Conservation (phyloP, 2,888 invertebrate genomes). For the Drosophila koepferae region DNA sequence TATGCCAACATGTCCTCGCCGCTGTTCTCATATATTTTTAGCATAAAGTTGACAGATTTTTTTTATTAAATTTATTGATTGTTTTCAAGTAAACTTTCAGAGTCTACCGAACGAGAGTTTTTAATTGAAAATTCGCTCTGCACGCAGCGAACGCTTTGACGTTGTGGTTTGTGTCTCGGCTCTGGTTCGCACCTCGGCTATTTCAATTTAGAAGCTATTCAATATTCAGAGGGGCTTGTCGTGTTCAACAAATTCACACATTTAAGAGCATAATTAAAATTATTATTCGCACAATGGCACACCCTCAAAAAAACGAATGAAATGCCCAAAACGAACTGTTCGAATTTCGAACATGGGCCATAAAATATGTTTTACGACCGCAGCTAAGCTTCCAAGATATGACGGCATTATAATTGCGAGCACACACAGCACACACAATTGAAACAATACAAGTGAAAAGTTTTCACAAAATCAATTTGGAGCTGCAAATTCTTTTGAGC, state of each 20-base stretch:
- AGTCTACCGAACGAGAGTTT: background rate
- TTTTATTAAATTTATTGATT: slow-evolving; percentile 2
- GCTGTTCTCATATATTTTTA: slow-evolving; percentile 46
- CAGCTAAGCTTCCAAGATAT: slow-evolving; percentile 50
- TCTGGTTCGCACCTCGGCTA: background rate
- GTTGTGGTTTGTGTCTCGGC: slow-evolving; percentile 1
- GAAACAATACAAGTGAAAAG: slow-evolving; percentile 16
- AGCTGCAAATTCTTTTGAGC: slow-evolving; percentile 50
- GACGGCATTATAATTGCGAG: slow-evolving; percentile 63
- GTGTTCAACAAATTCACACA: slow-evolving; percentile 32
- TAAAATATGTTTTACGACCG: slow-evolving; percentile 65
- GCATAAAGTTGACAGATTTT: slow-evolving; percentile 27
- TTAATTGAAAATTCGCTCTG: background rate
- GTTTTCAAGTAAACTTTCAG: background rate
- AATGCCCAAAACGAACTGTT: slow-evolving; percentile 34
- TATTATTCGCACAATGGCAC: slow-evolving; percentile 17
- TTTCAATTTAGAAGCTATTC: slow-evolving; percentile 1
- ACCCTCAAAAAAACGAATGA: slow-evolving; percentile 21
- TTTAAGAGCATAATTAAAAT: slow-evolving; percentile 24
- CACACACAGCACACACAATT: slow-evolving; percentile 31
- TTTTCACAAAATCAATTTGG: slow-evolving; percentile 40
- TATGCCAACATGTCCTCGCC: slow-evolving; percentile 45
- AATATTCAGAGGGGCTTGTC: slow-evolving; percentile 8
- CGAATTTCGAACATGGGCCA: slow-evolving; percentile 47
- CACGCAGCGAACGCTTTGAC: background rate